Conservation (phyloP, 2,888 invertebrate species). For the Synanthedon formicaeformis region DNA sequence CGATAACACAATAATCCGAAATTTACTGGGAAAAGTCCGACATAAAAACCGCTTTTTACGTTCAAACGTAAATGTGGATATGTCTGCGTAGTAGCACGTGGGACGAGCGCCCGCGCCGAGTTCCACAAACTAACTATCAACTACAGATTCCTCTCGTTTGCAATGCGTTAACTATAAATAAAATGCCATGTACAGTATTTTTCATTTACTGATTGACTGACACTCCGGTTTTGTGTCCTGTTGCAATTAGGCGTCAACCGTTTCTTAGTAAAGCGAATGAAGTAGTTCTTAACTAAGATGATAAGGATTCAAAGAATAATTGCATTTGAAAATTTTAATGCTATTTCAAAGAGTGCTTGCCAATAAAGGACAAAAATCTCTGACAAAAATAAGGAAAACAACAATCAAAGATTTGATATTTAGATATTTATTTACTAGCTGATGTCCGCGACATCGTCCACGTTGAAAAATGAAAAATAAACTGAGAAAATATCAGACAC, state of each 20-base stretch:
- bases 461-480: not conserved
- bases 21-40: no score
- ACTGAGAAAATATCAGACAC: no score
- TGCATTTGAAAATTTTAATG: not conserved
- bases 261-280: not conserved
- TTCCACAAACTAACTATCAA: conserved; percentile 13
- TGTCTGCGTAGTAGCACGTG: not conserved
- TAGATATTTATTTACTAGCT: no score
- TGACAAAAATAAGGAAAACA: no score
- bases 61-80: no score
- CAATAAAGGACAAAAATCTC: no score
- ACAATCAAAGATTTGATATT: no score
- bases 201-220: not conserved
- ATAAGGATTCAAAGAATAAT: not conserved
- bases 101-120: conserved; percentile 43
- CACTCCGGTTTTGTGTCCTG: not conserved
- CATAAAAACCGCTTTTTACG: no score
- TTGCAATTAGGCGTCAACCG: not conserved
- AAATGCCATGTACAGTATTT: conserved; percentile 15
- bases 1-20: no score
- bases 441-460: not conserved
- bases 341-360: no score
- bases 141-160: conserved; percentile 35
- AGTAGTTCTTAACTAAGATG: not conserved
- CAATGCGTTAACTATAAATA: conserved; percentile 45